Conservation (phyloP, 2,113 vertebrate species). For the Heloderma charlesbogerti region DNA sequence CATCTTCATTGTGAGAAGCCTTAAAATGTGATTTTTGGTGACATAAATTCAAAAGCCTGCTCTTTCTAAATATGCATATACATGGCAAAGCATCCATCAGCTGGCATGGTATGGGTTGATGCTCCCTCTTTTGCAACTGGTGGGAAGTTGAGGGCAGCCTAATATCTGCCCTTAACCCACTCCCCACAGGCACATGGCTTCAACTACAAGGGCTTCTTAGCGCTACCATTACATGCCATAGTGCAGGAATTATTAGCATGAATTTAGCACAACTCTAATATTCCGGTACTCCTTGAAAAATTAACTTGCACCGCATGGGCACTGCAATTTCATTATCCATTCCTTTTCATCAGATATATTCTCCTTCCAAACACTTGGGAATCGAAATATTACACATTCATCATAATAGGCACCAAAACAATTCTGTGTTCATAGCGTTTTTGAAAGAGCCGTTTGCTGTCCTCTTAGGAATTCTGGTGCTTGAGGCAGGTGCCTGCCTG, state of each 20-base stretch:
- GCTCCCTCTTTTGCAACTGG: neutral
- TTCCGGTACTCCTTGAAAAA: neutral
- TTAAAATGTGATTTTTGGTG: slow-evolving; percentile 36
- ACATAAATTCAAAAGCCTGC: neutral
- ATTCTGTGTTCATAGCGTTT: neutral
- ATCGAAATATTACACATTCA: slow-evolving; percentile 17
- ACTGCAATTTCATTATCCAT: neutral
- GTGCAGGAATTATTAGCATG: neutral
- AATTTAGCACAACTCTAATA: neutral
- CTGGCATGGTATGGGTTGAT: neutral
- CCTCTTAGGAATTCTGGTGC: slow-evolving; percentile 7
- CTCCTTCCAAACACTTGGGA: accelerated
- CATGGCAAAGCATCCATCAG: neutral
- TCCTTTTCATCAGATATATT: slow-evolving; percentile 1
- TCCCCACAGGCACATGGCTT: neutral
- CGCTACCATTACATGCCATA: neutral
- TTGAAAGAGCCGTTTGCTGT: neutral
- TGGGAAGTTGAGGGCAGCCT: neutral
- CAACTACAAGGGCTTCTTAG: neutral
- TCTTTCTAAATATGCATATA: neutral
- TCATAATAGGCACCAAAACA: slow-evolving; percentile 9
- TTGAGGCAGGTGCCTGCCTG: neutral
- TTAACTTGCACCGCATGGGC: neutral
- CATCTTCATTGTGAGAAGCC: slow-evolving; percentile 44
- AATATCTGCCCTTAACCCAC: neutral